Base-by-base conservation (phyloP, 1,140 invertebrate species). In the Drosophila melanica region DNA sequence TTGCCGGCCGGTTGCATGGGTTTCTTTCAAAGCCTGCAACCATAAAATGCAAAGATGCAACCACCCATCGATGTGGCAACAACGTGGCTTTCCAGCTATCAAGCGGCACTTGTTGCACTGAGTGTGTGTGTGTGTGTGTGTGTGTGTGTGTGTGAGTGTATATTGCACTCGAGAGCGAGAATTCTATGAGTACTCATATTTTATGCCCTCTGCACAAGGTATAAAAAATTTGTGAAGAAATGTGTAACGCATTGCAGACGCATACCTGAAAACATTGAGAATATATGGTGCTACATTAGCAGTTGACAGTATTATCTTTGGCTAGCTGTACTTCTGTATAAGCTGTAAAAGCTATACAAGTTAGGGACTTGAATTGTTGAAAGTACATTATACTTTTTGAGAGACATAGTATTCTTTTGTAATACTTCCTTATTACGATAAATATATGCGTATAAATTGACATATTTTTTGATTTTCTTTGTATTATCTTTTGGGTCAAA, bases 41-140 rank as follows among this genome's bases (percentile, higher is more conserved):
- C 79, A 87, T 87, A 89, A 87, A 87, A 87, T 87, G 84, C 84
- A 89, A 82, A 87, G 63, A 82, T 66, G 33, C 70, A 67, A 39
- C 57, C 47, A 58, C 57, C 53, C 47, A 58, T 64, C 53, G 50
- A 63, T 75, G 58, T 64, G 55, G 53, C 44, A 37, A 44, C 33
- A 23, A 59, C 45, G 54, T 58, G 64, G n/a, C 50, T 47, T 37
- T 39, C 30, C 4, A 50, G 12, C 14, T 35, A 50, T 51, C 66
- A 53, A 50, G 51, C 42, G 33, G 74, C 79, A 81, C 73, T 74
- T 73, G 64, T 69, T 68, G 67, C 72, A 58, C 10, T 20, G 7
- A 20, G 11, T 35, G 58, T 62, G 59, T 39, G 11, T 35, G 27
- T 57, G 23, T 30, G n/a, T 39, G 37, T 55, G 12, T n/a, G 30